A percentile compares a stretch with the other conserved stretches of the same genome.
Conservation (phyloP, 2,797 vertebrate genomes). For the Tapera naevia region DNA sequence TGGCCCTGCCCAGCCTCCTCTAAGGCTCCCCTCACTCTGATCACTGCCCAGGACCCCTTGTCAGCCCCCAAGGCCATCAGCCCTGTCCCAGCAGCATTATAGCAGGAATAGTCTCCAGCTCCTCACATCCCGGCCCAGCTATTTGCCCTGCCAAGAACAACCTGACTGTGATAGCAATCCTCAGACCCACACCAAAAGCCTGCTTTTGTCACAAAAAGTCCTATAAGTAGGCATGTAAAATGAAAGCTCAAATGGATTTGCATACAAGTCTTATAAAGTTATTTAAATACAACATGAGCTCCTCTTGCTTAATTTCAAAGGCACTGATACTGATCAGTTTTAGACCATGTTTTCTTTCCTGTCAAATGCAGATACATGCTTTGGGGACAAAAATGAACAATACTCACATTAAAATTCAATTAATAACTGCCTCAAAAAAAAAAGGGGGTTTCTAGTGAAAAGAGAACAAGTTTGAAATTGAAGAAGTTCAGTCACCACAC, state of each 20-base stretch:
- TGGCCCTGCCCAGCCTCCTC: not conserved
- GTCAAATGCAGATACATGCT: not conserved
- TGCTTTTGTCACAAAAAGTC: not conserved
- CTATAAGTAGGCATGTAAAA: not conserved
- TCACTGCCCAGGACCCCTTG: no score
- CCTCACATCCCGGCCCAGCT: rapidly evolving
- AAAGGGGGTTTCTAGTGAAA: not conserved
- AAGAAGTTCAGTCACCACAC: not conserved
- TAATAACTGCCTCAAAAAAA: not conserved
- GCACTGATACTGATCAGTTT: not conserved
- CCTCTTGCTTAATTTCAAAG: not conserved
- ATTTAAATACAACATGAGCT: not conserved
- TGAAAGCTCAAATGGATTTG: not conserved
- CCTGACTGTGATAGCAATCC: not conserved
- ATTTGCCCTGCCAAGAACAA: not conserved
- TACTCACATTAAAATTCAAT: not conserved
- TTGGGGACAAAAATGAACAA: not conserved
- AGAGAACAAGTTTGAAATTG: not conserved
- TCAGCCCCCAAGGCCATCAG: not conserved
- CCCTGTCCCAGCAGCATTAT: not conserved
- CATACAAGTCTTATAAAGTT: not conserved
- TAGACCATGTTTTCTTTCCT: not conserved
- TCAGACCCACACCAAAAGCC: not conserved
- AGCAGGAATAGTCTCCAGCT: not conserved
- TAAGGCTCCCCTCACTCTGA: no score